Evolutionary conservation across 1,140 invertebrate species (phyloP).

Genomic region (Sipha flava): DNA sequence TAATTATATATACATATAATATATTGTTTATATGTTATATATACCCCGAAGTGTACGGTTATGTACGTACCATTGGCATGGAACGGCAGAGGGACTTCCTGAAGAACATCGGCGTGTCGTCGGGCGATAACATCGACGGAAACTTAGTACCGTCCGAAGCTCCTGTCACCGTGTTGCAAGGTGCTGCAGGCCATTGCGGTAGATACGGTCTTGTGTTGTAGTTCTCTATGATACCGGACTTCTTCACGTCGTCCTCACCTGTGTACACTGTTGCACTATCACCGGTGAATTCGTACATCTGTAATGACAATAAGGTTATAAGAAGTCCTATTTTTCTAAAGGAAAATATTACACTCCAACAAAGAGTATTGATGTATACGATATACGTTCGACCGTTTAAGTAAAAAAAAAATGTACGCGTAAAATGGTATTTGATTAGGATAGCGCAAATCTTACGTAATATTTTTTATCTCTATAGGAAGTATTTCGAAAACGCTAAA

Average conservation of each 20-base stretch:
- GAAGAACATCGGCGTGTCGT: slow-evolving; percentile 65
- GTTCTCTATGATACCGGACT: slow-evolving; percentile 64
- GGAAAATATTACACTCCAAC: too few relatives aligned
- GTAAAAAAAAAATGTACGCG: too few relatives aligned
- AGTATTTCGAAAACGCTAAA: too few relatives aligned
- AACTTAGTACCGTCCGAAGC: slow-evolving; percentile 81
- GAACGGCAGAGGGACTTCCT: slow-evolving; percentile 73
- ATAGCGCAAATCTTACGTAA: too few relatives aligned
- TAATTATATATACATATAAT: too few relatives aligned
- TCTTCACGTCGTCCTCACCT: slow-evolving; percentile 53
- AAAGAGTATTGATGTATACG: too few relatives aligned
- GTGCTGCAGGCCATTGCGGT: slow-evolving; percentile 62
- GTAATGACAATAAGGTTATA: slow-evolving; percentile 33
- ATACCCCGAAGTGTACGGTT: too few relatives aligned
- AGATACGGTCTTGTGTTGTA: slow-evolving; percentile 61
- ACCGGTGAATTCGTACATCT: slow-evolving; percentile 79
- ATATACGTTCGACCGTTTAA: too few relatives aligned
- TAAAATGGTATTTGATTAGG: too few relatives aligned
- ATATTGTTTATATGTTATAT: too few relatives aligned
- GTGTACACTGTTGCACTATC: slow-evolving; percentile 73
- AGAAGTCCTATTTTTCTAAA: too few relatives aligned
- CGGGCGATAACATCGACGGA: slow-evolving; percentile 55
- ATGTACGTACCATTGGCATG: slow-evolving; percentile 56
- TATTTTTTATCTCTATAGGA: too few relatives aligned
- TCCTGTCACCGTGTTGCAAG: slow-evolving; percentile 66